Base-by-base conservation (phyloP, 2,797 vertebrate genomes). In the Hephaestus fuliginosus region DNA sequence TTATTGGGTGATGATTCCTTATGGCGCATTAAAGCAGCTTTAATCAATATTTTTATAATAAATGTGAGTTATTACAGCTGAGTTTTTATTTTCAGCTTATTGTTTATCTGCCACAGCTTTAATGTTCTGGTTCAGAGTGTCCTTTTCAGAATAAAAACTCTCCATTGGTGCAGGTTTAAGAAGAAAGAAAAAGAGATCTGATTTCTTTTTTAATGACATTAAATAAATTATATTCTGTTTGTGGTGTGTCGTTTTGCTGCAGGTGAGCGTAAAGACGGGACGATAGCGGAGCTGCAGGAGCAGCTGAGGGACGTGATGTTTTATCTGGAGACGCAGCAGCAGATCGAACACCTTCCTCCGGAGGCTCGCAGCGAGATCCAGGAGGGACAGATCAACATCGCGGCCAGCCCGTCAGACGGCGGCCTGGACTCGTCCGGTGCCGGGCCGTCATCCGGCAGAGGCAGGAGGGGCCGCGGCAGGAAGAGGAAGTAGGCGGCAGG, bases 301-400 rank as follows among this genome's bases (percentile, higher is more conserved):
- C 98, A 99, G 94, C 94, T 99, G 83, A 94, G 98, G 0, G 98
- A 99, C 12, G 96, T 99, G 88, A 99, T 99, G 98, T 99, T 99
- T 90, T 98, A 99, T 86, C 90, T 99, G 92, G 97, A 99, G 85
- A 92, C 98, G 0, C 98, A 98, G 91, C 96, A 98, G 95, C 96
- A 98, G 83, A 98, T 99, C 86, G 96, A 96, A 66, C 96, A 97
- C 76, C 96, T 99, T 74, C 96, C 97, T 0, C 96, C 96, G 0
- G 98, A 99, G 70, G 93, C 97, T 2, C 95, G 98, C 18, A 97
- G 96, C 53, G 98, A 99, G 70, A 98, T 99, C 81, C 98, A 99
- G 86, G 98, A 98, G 68, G 98, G 98, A 52, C 98, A 99, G 89
- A 98, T 99, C 93, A 98, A 98, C 93, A 98, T 99, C 2, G 94